Evolutionary conservation across 1,140 invertebrate genomes (phyloP).

Genomic region (Ostrea edulis): DNA sequence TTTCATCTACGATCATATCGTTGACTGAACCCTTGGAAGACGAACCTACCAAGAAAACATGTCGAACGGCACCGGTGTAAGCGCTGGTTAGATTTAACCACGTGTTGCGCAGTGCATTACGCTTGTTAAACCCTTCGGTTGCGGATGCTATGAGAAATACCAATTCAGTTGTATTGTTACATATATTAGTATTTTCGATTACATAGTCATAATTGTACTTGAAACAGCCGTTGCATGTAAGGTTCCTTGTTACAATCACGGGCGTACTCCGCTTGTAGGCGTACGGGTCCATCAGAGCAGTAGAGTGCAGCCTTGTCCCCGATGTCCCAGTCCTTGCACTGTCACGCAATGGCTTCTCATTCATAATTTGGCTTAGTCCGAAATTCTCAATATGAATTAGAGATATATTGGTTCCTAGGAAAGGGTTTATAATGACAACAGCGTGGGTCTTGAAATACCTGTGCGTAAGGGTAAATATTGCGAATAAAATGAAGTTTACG

Average conservation of each 20-base stretch:
- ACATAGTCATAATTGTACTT: constrained; percentile 10
- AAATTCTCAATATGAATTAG: neutral
- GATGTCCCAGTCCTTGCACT: neutral
- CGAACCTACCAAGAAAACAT: constrained; percentile 51
- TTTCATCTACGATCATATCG: constrained; percentile 80
- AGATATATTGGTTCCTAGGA: neutral
- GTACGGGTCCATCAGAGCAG: neutral
- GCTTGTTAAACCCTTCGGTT: neutral
- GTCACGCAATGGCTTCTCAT: neutral
- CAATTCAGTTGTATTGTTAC: neutral
- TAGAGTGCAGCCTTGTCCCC: neutral
- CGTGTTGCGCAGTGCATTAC: constrained; percentile 45
- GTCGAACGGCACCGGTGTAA: constrained; percentile 28
- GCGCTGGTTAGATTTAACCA: constrained; percentile 46
- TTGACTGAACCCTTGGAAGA: neutral
- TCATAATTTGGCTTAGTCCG: neutral
- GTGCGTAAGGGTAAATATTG: neutral
- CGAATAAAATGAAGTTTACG: constrained; percentile 22
- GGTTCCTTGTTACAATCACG: neutral
- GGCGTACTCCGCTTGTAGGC: neutral
- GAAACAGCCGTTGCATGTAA: constrained; percentile 28
- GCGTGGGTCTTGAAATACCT: neutral
- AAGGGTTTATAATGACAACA: constrained; percentile 1
- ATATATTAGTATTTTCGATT: neutral
- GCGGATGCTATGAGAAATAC: constrained; percentile 23